phyloP scores from a whole-genome alignment of 2,113 vertebrate genomes.

The Passerina amoena region DNA sequence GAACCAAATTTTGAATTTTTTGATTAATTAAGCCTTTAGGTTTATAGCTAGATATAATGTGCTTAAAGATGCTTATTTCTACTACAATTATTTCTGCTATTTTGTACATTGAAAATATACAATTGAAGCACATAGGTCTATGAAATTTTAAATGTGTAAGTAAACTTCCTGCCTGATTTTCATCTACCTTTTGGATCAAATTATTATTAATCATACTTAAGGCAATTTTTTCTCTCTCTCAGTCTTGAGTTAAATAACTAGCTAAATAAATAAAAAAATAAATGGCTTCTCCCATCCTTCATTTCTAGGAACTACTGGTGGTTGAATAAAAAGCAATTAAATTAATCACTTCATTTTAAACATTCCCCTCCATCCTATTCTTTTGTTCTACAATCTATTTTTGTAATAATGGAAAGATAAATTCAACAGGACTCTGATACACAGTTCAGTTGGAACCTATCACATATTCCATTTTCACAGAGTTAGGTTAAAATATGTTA shows the following conservation, averaged over 20 bases:
- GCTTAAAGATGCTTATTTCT: background rate
- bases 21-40: background rate
- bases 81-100: background rate
- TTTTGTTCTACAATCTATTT: background rate
- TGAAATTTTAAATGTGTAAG: background rate
- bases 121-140: background rate
- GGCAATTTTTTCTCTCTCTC: background rate
- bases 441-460: background rate
- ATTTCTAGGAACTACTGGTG: background rate
- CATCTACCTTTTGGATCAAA: background rate
- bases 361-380: background rate
- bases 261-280: background rate
- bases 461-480: background rate
- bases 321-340: constrained; percentile 8
- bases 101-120: background rate
- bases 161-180: background rate
- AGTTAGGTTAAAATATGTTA: background rate
- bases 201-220: background rate
- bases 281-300: background rate
- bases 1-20: background rate
- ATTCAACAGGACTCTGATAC: background rate
- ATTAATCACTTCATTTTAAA: background rate
- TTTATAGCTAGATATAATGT: background rate
- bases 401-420: background rate
- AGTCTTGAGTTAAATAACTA: background rate